These are phyloP conservation scores for Nesometra sesokonis DNA, from an alignment of 35 echinoderm and acorn worm species.

Conservation along the genomic window DNA sequence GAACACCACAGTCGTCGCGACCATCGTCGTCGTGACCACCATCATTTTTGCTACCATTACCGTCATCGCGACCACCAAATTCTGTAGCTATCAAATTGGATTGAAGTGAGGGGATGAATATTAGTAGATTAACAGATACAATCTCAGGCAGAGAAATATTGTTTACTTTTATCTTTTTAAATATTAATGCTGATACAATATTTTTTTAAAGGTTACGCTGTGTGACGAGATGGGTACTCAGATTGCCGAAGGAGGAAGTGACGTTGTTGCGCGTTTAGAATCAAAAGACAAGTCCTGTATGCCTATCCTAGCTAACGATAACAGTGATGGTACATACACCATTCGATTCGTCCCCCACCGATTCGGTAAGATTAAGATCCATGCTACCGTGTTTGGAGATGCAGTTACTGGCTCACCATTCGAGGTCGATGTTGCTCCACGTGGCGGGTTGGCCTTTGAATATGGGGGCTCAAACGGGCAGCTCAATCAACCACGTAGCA, in stretches of 20 bases:
- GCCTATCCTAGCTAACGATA: neutral
- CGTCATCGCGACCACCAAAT: too few relatives aligned
- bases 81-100: too few relatives aligned
- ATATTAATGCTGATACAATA: too few relatives aligned
- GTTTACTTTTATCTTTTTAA: too few relatives aligned
- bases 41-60: too few relatives aligned
- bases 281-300: neutral
- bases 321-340: neutral
- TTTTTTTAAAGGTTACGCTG: neutral
- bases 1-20: too few relatives aligned
- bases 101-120: too few relatives aligned
- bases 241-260: neutral
- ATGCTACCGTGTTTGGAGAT: neutral
- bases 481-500: neutral
- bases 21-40: too few relatives aligned
- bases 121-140: too few relatives aligned
- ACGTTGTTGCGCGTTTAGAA: neutral
- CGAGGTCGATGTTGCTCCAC: neutral
- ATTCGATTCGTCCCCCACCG: neutral
- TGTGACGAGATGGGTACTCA: neutral
- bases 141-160: too few relatives aligned
- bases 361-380: neutral
- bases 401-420: neutral
- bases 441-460: neutral
- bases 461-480: neutral